These are phyloP conservation scores for Trialeurodes vaporariorum DNA, from an alignment of 1,140 invertebrate genomes.

Conservation along the genomic window DNA sequence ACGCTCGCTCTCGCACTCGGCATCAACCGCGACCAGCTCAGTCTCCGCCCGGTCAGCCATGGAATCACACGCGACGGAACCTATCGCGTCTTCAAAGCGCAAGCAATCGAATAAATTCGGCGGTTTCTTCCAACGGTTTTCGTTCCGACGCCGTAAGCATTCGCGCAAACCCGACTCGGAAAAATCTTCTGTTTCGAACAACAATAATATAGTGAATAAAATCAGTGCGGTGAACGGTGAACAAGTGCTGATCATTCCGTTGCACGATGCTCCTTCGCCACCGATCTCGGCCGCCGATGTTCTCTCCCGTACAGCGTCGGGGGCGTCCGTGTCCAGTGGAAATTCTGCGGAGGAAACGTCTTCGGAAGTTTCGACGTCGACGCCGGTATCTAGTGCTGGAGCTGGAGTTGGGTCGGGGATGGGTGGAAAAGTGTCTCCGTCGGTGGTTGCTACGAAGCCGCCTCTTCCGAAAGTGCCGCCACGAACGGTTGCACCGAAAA, in stretches of 20 bases:
- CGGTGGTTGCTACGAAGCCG: slow-evolving; percentile 37
- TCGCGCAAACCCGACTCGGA: slow-evolving; percentile 17
- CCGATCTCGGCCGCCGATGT: too few species aligned
- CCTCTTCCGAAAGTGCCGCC: slow-evolving; percentile 36
- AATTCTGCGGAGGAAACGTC: too few species aligned
- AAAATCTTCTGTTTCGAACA: slow-evolving; percentile 31
- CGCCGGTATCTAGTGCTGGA: slow-evolving; percentile 15
- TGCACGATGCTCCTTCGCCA: slow-evolving; percentile 39
- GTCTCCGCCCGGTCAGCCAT: slow-evolving; percentile 7
- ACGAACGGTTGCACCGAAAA: slow-evolving; percentile 25
- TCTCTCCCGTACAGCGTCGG: too few species aligned
- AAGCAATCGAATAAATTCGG: slow-evolving; percentile 29
- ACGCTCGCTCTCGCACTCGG: slow-evolving; percentile 4
- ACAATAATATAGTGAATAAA: not conserved
- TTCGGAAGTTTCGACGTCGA: slow-evolving; percentile 35
- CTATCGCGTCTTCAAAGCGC: slow-evolving; percentile 7
- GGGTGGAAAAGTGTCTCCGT: slow-evolving; percentile 33
- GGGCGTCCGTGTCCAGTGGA: too few species aligned
- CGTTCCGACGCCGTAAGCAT: slow-evolving; percentile 33
- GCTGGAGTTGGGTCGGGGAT: slow-evolving; percentile 16
- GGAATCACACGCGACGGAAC: too few species aligned
- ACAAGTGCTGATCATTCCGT: slow-evolving; percentile 34
- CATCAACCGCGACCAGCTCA: slow-evolving; percentile 10
- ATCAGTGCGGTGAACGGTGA: not conserved
- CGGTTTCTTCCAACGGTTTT: slow-evolving; percentile 41